phyloP scores from a whole-genome alignment of 2,113 vertebrate species.

The Ardeotis arabs region DNA sequence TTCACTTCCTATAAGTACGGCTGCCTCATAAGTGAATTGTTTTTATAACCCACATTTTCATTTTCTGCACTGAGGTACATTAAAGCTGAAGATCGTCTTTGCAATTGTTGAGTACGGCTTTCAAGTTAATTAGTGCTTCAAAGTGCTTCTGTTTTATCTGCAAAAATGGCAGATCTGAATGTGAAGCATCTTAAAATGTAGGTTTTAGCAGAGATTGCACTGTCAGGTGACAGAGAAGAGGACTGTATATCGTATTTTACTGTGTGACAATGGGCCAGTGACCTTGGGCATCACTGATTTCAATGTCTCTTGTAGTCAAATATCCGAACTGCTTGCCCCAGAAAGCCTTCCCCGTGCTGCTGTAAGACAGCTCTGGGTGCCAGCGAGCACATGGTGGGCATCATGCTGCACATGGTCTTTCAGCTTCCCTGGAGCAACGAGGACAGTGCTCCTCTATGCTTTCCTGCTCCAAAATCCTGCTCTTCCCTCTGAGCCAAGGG shows the following conservation, averaged over 20 bases:
- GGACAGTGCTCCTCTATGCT: background rate
- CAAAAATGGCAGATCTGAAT: slow-evolving; percentile 12
- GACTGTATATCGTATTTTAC: background rate
- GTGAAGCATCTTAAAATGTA: background rate
- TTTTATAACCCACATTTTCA: background rate
- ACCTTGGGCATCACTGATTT: rapidly evolving
- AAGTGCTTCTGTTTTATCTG: slow-evolving; percentile 16
- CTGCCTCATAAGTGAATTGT: background rate
- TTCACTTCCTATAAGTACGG: background rate
- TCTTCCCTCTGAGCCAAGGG: background rate
- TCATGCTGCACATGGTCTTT: rapidly evolving
- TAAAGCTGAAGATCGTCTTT: background rate
- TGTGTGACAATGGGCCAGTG: background rate
- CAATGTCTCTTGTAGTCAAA: background rate
- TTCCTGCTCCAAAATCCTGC: background rate
- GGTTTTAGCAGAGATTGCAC: slow-evolving; percentile 5
- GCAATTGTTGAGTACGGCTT: background rate
- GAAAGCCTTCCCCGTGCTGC: background rate
- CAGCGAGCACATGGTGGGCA: rapidly evolving
- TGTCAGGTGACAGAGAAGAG: background rate
- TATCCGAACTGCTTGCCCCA: background rate
- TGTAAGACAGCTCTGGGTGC: background rate
- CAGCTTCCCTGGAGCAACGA: background rate
- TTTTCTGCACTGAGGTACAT: background rate
- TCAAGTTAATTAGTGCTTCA: slow-evolving; percentile 15